phyloP scores from a whole-genome alignment of 2,113 vertebrate genomes.

The Cromileptes altivelis region DNA sequence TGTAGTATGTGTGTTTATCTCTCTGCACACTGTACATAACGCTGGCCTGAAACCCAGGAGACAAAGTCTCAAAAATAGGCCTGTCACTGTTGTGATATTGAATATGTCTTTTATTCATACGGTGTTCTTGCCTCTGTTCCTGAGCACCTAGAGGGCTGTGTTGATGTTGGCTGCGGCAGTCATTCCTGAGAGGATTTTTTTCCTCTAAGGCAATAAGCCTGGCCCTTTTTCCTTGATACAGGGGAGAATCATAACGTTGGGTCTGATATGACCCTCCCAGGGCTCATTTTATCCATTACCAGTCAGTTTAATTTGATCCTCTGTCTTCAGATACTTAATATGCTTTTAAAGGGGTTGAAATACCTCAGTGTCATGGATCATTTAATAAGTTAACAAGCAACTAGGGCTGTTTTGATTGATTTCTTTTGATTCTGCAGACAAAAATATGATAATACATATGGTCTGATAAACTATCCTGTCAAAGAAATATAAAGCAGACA shows the following conservation, averaged over 20 bases:
- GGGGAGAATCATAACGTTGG: constrained; percentile 17
- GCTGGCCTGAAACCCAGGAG: background rate
- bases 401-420: background rate
- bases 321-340: constrained; percentile 1
- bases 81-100: constrained; percentile 18
- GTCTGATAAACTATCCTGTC: background rate
- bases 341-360: background rate
- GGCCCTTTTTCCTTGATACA: constrained; percentile 15
- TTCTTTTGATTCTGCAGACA: background rate
- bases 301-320: constrained; percentile 28
- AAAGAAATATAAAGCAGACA: background rate
- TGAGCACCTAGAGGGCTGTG: constrained; percentile 52
- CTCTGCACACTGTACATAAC: background rate
- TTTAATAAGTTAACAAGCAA: background rate
- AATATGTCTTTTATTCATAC: constrained; percentile 20
- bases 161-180: constrained; percentile 68
- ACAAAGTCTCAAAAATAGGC: background rate
- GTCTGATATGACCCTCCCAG: constrained; percentile 17
- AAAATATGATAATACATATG: background rate
- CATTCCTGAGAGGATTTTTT: constrained; percentile 72
- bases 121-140: constrained; percentile 47
- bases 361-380: too few relatives aligned
- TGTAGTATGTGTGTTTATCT: too few relatives aligned
- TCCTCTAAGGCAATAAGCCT: constrained; percentile 56
- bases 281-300: constrained; percentile 25